Percentiles rank a stretch among this genome's conserved stretches.
phyloP scores from a whole-genome alignment of 2,797 vertebrate species.

The Lepidocolaptes lacrymiger region DNA sequence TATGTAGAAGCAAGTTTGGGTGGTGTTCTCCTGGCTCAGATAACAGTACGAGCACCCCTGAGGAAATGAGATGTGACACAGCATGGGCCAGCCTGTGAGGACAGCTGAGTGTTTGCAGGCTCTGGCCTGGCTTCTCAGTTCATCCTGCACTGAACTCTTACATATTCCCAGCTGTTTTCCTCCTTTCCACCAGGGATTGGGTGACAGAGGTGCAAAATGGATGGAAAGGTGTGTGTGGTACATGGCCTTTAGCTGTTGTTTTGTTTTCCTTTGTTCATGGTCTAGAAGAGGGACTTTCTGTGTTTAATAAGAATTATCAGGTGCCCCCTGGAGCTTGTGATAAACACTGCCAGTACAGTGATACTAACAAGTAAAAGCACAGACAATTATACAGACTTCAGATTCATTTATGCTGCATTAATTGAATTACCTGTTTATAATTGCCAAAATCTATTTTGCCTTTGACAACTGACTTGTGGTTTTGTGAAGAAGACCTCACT shows the following conservation, averaged over 20 bases:
- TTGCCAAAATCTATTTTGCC: background rate
- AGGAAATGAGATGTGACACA: background rate
- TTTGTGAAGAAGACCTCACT: background rate
- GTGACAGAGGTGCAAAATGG: background rate
- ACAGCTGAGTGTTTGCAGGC: background rate
- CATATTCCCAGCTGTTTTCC: background rate
- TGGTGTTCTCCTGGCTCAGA: background rate
- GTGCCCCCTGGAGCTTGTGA: background rate
- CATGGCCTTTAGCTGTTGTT: background rate
- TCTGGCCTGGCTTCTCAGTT: background rate
- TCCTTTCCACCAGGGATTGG: accelerated
- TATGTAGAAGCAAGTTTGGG: background rate
- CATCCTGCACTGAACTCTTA: background rate
- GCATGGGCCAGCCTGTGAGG: background rate
- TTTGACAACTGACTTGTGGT: background rate
- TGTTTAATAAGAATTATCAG: background rate
- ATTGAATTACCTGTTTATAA: background rate
- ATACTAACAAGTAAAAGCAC: background rate
- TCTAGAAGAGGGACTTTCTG: background rate
- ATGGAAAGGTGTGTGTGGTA: background rate
- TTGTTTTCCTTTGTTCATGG: background rate
- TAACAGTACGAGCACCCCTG: background rate
- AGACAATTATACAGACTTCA: background rate
- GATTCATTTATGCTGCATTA: background rate
- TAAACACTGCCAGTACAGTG: background rate